Percentiles rank a stretch among this genome's conserved stretches.
Evolutionary conservation across 2,888 invertebrate species (phyloP).

Genomic region (Seira ritae): DNA sequence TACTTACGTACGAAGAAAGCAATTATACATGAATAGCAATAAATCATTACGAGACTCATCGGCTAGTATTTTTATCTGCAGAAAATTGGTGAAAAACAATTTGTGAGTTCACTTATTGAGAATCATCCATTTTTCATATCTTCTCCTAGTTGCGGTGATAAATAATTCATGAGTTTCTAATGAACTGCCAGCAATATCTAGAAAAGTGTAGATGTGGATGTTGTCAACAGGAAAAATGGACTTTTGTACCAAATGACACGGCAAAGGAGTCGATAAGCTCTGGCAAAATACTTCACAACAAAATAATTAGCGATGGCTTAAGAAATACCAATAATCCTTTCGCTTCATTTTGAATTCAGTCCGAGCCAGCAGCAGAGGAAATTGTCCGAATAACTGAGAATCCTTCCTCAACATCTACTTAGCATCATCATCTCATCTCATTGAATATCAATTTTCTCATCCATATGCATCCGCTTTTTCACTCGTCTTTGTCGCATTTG

Average conservation of each 20-base stretch:
- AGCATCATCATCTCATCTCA: constrained; percentile 28
- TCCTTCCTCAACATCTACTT: constrained; percentile 57
- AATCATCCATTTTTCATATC: constrained; percentile 20
- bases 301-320: constrained; percentile 57
- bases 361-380: constrained; percentile 19
- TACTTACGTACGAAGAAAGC: no score
- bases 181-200: constrained; percentile 42
- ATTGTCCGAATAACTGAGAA: constrained; percentile 58
- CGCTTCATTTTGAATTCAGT: constrained; percentile 12
- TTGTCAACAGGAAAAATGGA: constrained; percentile 14
- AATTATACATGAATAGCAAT: no score
- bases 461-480: constrained; percentile 30
- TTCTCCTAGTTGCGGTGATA: constrained; percentile 5
- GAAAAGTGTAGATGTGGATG: constrained; percentile 13
- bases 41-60: neutral
- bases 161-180: constrained; percentile 39
- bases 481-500: neutral
- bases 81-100: constrained; percentile 24
- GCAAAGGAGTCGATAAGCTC: constrained; percentile 30
- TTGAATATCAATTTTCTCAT: constrained; percentile 35
- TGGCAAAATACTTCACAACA: constrained; percentile 28
- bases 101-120: neutral
- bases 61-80: neutral
- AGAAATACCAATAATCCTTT: constrained; percentile 20
- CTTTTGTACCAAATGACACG: constrained; percentile 25